Evolutionary conservation across 2,797 vertebrate genomes (phyloP), one percentile per base, ranked within the genome.

Genomic region (Rousettus madagascariensis): DNA sequence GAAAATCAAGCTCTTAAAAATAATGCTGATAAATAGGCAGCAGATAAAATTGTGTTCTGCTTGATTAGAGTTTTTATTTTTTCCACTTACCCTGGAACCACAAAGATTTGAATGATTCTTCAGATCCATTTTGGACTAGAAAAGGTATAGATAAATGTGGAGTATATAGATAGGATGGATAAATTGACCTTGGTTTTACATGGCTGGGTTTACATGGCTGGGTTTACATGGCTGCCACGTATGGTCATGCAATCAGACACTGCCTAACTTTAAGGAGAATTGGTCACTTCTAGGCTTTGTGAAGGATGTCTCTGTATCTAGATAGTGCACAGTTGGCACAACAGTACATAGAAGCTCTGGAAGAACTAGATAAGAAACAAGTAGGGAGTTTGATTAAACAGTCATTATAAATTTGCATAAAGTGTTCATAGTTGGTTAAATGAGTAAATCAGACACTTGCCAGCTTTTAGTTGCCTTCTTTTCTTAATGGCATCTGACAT

Each of bases 1-100:
- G 57, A 92, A 66, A 63, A 85, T 90, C 49, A 61, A 79, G 11
- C 63, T 61, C 86, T 97, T 97, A 79, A 96, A 96, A 94, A 90
- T 85, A 97, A 91, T 86, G 55, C 57, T 96, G 85, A 96, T 88
- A 88, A 83, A 86, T 41, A 94, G 53, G 15, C 53, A 91, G 30
- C 57, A 12, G 41, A 28, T 87, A 83, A n/a, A 95, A 82, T 22
- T 41, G 46, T 95, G 38, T 90, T 87, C 61, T 71, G 51, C 78
- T 88, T 83, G 28, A 86, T 88, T 33, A 61, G 41, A 79, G 20
- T 57, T 96, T 86, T 93, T 77, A n/a, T 85, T 86, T 93, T 78
- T 69, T 92, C 61, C 17, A 66, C 36, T 53, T 78, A 87, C 36
- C 0, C 12, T 68, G 36, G 36, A 93, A 95, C 2, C 8, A 82